Evolutionary conservation across 2,888 invertebrate genomes (phyloP).

Genomic region (Cerastis leucographa): DNA sequence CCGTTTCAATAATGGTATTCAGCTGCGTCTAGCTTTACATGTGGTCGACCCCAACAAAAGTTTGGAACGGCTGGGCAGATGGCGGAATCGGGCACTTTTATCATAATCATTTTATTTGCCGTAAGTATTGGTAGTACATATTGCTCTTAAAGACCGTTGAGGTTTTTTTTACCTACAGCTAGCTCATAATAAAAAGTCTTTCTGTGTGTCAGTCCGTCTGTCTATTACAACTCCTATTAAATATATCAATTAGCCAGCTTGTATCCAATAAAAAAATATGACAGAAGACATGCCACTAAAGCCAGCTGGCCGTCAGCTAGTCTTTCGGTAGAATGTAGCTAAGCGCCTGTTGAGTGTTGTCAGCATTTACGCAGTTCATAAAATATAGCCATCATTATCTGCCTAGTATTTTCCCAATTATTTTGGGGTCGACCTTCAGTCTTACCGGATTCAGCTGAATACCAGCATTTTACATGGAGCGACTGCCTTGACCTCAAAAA

Average conservation of each 20-base stretch:
- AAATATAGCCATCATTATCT: too few species aligned
- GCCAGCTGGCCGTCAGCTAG: not conserved
- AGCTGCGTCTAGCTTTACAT: not conserved
- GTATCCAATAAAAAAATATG: not conserved
- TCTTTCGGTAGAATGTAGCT: not conserved
- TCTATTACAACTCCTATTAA: not conserved
- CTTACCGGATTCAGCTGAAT: too few species aligned
- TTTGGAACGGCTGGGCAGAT: not conserved
- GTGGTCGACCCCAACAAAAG: not conserved
- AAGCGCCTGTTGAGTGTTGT: not conserved
- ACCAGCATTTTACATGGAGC: too few species aligned
- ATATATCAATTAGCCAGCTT: not conserved
- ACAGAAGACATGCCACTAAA: not conserved
- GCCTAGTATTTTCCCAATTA: too few species aligned
- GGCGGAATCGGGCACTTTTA: not conserved
- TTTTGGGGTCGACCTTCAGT: too few species aligned
- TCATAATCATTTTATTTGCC: too few species aligned
- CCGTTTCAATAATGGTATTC: not conserved
- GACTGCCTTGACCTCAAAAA: too few species aligned
- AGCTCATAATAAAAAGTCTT: not conserved
- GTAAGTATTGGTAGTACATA: too few species aligned
- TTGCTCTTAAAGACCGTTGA: too few species aligned
- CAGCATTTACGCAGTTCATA: constrained; percentile 9
- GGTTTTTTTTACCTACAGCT: not conserved
- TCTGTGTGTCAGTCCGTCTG: not conserved